Evolutionary conservation across 1,140 invertebrate species (phyloP).

Genomic region (Semibalanus balanoides): DNA sequence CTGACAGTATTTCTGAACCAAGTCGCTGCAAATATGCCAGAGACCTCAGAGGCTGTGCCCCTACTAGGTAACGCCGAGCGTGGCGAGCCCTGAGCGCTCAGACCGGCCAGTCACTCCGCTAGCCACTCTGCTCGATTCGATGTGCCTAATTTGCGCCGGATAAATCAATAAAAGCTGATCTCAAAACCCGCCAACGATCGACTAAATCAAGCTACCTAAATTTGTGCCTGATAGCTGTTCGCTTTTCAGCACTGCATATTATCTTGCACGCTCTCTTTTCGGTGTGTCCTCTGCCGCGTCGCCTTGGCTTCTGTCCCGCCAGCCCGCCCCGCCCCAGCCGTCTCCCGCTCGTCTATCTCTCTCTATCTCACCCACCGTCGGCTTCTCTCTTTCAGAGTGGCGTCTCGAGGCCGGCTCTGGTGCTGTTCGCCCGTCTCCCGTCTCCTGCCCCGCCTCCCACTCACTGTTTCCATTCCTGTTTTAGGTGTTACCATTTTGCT

Average conservation of each 20-base stretch:
- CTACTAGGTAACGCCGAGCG: constrained; percentile 57
- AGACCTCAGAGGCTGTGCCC: constrained; percentile 61
- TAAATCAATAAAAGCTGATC: neutral
- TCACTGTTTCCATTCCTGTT: constrained; percentile 18
- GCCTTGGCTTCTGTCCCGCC: neutral
- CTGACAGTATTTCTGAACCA: constrained; percentile 56
- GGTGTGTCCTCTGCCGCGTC: neutral
- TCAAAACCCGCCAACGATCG: neutral
- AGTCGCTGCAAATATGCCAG: constrained; percentile 46
- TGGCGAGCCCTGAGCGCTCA: neutral
- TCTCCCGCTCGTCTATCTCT: neutral
- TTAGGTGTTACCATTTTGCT: constrained; percentile 54
- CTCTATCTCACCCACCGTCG: neutral
- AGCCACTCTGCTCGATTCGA: neutral
- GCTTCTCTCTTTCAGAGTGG: neutral
- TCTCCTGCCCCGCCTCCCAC: neutral
- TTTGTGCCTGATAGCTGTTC: neutral
- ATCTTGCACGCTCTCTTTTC: neutral
- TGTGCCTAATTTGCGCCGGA: neutral
- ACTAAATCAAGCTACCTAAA: neutral
- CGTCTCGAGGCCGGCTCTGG: neutral
- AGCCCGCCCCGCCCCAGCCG: no score
- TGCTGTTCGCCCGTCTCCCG: neutral
- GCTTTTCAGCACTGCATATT: neutral
- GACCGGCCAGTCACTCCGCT: neutral